A percentile compares a stretch with the other conserved stretches of the same genome.
These are phyloP conservation scores for Tetramorium bicarinatum DNA, from an alignment of 2,888 invertebrate genomes.

Conservation along the genomic window DNA sequence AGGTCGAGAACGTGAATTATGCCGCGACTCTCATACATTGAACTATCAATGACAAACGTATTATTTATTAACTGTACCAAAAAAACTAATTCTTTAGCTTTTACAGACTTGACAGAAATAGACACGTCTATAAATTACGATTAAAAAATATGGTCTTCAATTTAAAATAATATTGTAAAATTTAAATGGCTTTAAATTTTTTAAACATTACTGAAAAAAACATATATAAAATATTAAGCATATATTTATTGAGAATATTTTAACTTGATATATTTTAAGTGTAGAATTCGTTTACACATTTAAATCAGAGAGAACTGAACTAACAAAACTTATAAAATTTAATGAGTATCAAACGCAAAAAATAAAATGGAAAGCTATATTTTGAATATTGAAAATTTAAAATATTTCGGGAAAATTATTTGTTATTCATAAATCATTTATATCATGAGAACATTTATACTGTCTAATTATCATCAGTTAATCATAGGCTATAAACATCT, in stretches of 20 bases:
- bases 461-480: too few relatives aligned
- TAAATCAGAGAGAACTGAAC: not conserved
- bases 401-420: not conserved
- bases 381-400: not conserved
- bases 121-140: not conserved
- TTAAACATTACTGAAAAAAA: not conserved
- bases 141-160: not conserved
- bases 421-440: not conserved
- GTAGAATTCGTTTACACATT: not conserved
- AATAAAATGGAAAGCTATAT: not conserved
- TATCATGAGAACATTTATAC: not conserved
- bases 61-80: not conserved
- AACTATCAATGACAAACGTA: not conserved
- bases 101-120: not conserved
- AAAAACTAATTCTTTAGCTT: not conserved
- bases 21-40: not conserved
- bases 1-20: constrained; percentile 6
- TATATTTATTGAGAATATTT: not conserved
- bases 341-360: not conserved
- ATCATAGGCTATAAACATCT: not conserved
- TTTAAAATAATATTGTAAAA: not conserved
- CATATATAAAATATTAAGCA: not conserved
- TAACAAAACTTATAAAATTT: not conserved
- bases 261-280: not conserved
- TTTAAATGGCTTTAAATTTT: not conserved